A percentile compares a stretch with the other conserved stretches of the same genome.
These are phyloP conservation scores for Platalea minor DNA, from an alignment of 2,797 vertebrate species.

Conservation along the genomic window DNA sequence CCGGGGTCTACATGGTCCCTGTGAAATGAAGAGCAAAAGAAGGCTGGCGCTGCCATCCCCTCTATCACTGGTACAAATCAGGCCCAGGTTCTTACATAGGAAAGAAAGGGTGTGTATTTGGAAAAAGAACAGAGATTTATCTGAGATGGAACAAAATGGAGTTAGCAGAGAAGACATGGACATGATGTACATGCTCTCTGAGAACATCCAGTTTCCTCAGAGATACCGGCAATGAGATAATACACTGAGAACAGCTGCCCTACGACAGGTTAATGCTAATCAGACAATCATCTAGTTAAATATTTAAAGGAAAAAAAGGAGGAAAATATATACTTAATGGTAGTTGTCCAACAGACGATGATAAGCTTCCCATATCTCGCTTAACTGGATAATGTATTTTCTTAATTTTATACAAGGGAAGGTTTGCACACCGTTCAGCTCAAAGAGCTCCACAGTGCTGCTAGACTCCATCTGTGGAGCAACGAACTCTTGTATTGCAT, in stretches of 20 bases:
- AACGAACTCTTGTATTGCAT: neutral
- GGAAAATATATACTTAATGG: neutral
- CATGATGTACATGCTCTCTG: accelerated
- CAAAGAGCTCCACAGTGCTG: neutral
- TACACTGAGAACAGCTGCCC: neutral
- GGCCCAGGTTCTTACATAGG: neutral
- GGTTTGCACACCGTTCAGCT: neutral
- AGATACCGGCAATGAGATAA: neutral
- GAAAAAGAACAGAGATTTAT: neutral
- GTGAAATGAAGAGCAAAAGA: neutral
- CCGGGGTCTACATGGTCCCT: neutral
- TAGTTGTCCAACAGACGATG: neutral
- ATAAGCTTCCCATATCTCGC: neutral
- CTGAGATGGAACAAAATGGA: neutral
- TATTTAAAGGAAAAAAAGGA: neutral
- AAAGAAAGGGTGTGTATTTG: neutral
- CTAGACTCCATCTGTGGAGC: neutral
- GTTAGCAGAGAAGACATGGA: neutral
- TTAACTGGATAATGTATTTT: neutral
- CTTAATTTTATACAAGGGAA: neutral
- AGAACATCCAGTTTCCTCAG: neutral
- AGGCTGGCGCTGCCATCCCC: neutral
- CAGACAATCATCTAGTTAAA: neutral
- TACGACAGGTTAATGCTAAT: neutral
- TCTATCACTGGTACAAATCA: neutral